A percentile compares a stretch with the other conserved stretches of the same genome.
phyloP scores from a whole-genome alignment of 2,113 vertebrate genomes.

The Pomatostomus ruficeps region DNA sequence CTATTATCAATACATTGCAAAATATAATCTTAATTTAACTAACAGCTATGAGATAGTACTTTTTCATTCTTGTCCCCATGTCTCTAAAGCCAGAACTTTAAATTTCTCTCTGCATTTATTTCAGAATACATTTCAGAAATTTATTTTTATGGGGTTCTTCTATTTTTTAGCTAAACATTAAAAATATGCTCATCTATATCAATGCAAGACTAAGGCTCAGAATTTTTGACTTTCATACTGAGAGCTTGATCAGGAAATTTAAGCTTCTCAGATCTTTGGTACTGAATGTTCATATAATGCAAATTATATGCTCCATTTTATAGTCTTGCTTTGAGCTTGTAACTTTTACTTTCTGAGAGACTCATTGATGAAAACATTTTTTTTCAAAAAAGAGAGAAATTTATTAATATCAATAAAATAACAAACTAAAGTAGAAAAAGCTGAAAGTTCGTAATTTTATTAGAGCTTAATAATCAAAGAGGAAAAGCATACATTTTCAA shows the following conservation, averaged over 20 bases:
- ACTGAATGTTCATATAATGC: not conserved
- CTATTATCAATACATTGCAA: not conserved
- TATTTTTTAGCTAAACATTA: not conserved
- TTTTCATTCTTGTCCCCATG: not conserved
- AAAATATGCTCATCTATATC: not conserved
- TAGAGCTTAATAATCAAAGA: not conserved
- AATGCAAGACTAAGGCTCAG: not conserved
- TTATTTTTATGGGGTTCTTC: fast-evolving
- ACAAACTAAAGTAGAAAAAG: not conserved
- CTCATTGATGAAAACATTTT: fast-evolving
- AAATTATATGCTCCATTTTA: not conserved
- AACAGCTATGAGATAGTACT: not conserved
- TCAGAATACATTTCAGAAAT: not conserved
- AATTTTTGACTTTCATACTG: not conserved
- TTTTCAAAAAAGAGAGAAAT: not conserved
- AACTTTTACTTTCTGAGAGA: not conserved
- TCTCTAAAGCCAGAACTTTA: not conserved
- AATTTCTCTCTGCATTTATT: not conserved
- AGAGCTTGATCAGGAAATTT: not conserved
- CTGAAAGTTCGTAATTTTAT: not conserved
- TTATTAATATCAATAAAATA: not conserved
- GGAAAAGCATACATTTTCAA: not conserved
- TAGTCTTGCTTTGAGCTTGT: not conserved
- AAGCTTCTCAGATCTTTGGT: not conserved
- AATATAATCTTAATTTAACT: not conserved